phyloP scores from a whole-genome alignment of 2,888 invertebrate genomes.

The Trilocha varians region DNA sequence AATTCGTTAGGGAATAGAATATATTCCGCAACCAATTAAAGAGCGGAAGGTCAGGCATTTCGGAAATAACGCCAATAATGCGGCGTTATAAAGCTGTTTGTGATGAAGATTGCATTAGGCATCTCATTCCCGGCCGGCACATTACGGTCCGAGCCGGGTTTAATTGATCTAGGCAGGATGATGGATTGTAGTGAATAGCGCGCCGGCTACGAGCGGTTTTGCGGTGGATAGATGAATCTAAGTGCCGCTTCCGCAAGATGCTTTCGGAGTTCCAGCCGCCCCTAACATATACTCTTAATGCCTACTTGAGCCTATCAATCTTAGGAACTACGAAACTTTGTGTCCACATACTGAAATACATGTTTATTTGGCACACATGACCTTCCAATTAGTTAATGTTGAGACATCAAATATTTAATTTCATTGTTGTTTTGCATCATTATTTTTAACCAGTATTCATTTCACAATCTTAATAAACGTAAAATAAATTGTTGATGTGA shows the following conservation, averaged over 20 bases:
- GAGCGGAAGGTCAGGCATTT: no score
- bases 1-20: no score
- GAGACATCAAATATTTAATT: no score
- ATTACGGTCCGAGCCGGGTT: conserved; percentile 33
- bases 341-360: not conserved
- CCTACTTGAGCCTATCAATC: conserved; percentile 13
- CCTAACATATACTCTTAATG: conserved; percentile 7
- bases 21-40: no score
- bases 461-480: no score
- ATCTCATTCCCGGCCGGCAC: conserved; percentile 23
- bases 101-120: conserved; percentile 22
- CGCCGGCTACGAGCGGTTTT: conserved; percentile 22
- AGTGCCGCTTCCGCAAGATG: conserved; percentile 29
- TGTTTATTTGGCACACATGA: no score
- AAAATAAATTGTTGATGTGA: no score
- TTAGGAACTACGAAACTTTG: conserved; percentile 20
- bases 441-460: no score
- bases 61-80: not conserved
- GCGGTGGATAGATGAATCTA: conserved; percentile 38
- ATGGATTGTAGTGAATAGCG: conserved; percentile 35
- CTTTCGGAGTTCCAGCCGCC: conserved; percentile 17
- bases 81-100: conserved; percentile 6
- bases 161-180: conserved; percentile 51
- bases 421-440: no score
- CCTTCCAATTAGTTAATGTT: no score